These are phyloP conservation scores for Epicauta chinensis DNA, from an alignment of 1,140 invertebrate genomes.

Conservation along the genomic window DNA sequence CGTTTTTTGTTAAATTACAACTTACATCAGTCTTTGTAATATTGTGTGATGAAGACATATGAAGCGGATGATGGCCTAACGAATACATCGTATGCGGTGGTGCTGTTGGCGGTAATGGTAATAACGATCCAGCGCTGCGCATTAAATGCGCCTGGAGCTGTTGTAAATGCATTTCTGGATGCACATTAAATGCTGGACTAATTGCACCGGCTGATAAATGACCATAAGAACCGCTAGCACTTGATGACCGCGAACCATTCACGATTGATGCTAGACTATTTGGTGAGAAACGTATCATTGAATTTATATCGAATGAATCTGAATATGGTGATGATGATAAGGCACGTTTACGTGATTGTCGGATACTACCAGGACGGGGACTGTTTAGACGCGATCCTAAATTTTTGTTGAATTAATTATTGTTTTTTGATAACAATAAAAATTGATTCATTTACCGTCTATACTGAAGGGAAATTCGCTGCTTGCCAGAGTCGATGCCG, in stretches of 20 bases:
- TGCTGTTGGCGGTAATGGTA: constrained; percentile 49
- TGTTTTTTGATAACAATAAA: background rate
- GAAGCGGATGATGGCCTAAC: constrained; percentile 42
- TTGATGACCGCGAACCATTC: constrained; percentile 78
- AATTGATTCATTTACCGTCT: constrained; percentile 54
- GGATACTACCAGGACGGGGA: constrained; percentile 52
- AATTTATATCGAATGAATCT: constrained; percentile 89
- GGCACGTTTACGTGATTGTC: constrained; percentile 73
- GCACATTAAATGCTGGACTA: constrained; percentile 58
- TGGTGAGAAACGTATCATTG: constrained; percentile 91
- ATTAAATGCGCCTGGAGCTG: constrained; percentile 72
- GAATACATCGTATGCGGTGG: constrained; percentile 44
- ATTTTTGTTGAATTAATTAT: constrained; percentile 28
- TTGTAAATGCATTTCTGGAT: constrained; percentile 62
- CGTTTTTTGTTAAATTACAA: constrained; percentile 1
- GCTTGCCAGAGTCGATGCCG: constrained; percentile 65
- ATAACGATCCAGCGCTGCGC: constrained; percentile 52
- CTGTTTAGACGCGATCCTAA: constrained; percentile 66
- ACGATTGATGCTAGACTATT: constrained; percentile 88
- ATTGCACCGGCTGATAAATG: constrained; percentile 74
- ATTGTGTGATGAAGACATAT: constrained; percentile 27
- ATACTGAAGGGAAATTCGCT: constrained; percentile 72
- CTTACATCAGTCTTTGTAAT: constrained; percentile 38
- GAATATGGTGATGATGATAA: constrained; percentile 92
- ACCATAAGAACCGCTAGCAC: constrained; percentile 84